These are phyloP conservation scores for Cryptocheilus praepositus DNA, from an alignment of 2,888 invertebrate species.

Conservation along the genomic window DNA sequence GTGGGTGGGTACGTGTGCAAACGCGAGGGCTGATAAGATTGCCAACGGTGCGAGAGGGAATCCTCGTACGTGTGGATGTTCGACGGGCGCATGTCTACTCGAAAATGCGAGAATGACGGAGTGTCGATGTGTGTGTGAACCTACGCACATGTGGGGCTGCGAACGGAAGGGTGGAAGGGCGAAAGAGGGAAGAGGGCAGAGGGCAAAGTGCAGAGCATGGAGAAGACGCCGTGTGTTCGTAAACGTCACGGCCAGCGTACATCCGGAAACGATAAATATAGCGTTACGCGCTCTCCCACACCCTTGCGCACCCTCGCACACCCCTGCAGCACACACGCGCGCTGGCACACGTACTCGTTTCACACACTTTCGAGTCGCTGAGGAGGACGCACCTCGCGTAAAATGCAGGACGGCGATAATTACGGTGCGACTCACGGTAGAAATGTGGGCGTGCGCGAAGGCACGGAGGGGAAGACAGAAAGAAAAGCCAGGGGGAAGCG, in stretches of 20 bases:
- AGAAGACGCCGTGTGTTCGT: conserved; percentile 26
- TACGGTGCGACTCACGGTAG: conserved; percentile 36
- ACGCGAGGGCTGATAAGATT: background rate
- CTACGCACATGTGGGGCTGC: background rate
- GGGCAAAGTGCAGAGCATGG: background rate
- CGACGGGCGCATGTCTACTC: no score
- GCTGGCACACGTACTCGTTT: conserved; percentile 10
- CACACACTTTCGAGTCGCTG: conserved; percentile 19
- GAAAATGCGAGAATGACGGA: no score
- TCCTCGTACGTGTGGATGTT: no score
- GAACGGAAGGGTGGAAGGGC: background rate
- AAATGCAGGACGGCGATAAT: conserved; percentile 43
- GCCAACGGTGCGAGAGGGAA: background rate
- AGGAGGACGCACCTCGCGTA: conserved; percentile 30
- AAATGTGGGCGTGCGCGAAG: conserved; percentile 1
- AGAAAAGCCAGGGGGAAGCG: conserved; percentile 4
- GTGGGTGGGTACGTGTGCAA: no score
- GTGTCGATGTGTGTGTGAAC: no score
- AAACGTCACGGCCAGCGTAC: conserved; percentile 41
- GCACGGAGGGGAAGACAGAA: background rate
- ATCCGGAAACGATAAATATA: conserved; percentile 63
- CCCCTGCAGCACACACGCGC: conserved; percentile 15
- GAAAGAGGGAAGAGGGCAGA: background rate
- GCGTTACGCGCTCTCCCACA: conserved; percentile 20
- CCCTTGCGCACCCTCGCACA: background rate